Base-by-base conservation (phyloP, 2,888 invertebrate species). In the Helicoverpa assulta region DNA sequence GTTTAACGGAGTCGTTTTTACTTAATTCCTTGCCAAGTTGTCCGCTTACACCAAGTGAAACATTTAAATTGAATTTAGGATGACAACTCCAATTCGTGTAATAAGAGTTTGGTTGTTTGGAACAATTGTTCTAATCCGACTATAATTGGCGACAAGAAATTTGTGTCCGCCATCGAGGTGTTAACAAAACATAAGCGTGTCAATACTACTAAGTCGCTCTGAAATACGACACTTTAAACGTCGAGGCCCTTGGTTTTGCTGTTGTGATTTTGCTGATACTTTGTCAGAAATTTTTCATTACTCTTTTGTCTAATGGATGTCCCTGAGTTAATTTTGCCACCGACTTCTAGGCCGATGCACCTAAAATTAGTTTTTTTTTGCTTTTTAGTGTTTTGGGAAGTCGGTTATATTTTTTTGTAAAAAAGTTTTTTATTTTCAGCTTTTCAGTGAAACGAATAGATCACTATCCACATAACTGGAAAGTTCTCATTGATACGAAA, bases 21-120 rank as follows among this genome's bases (percentile, higher is more conserved):
- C 84, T 88, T 86, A 85, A 88, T 87, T 84, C 84, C 79, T 84
- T 87, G 86, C 84, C 85, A 88, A 89, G 83, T 86, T 83, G 79
- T 80, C 78, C 80, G 72, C 62, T 84, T 82, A 75, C 67, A 83
- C 70, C 78, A 82, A 80, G 82, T 81, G 81, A 80, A 84, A 75
- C 82, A 79, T 85, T 85, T 82, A 84, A 84, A 83, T 84, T 81
- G 77, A 82, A 82, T 84, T 84, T 70, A 75, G 80, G 76, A 80
- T 84, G 85, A 85, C 83, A 82, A 80, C 70, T 77, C 73, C 69
- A 81, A 85, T 86, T 85, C 77, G 58, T 78, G 73, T 81, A 80
- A 84, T 81, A 81, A 80, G 81, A 84, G 74, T 83, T 80, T 78
- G 79, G 77, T 80, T 85, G 84, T 85, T 86, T 79, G 79, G 62